A percentile compares a stretch with the other conserved stretches of the same genome.
Evolutionary conservation across 1,140 invertebrate genomes (phyloP).

Genomic region (Drosophila watanabei): DNA sequence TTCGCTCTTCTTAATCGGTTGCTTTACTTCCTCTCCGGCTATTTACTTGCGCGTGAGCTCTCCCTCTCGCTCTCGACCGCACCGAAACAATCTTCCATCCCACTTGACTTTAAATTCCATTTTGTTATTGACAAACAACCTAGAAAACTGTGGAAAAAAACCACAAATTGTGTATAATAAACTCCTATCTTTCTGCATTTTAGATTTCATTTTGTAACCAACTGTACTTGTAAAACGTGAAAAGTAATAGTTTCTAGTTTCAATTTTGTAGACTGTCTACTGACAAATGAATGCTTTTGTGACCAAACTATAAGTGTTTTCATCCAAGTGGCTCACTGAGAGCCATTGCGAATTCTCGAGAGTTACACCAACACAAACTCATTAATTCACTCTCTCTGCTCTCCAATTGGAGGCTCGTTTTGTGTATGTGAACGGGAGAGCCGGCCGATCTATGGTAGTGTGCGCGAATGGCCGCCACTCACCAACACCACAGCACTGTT

Average conservation of each 20-base stretch:
- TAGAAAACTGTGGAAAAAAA: slow-evolving; percentile 29
- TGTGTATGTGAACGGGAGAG: slow-evolving; percentile 6
- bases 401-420: slow-evolving; percentile 14
- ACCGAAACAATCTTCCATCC: neutral
- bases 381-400: slow-evolving; percentile 10
- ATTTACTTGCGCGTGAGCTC: neutral
- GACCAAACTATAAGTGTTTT: no score
- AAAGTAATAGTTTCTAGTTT: no score
- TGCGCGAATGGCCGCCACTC: slow-evolving; percentile 5
- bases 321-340: slow-evolving; percentile 9
- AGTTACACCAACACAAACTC: slow-evolving; percentile 23
- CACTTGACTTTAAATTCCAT: neutral
- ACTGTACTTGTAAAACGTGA: neutral
- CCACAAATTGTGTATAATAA: slow-evolving; percentile 11
- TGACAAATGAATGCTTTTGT: neutral
- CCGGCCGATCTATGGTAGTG: slow-evolving; percentile 6
- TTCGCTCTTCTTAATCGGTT: slow-evolving; percentile 14
- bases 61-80: neutral
- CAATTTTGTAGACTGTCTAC: neutral
- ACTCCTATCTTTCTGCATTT: neutral
- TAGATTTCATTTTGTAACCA: neutral
- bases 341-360: slow-evolving; percentile 3
- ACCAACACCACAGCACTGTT: slow-evolving; percentile 26
- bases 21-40: no score
- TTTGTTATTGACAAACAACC: slow-evolving; percentile 42